Conservation (phyloP, 2,888 invertebrate species). For the Apocheima hispidaria region DNA sequence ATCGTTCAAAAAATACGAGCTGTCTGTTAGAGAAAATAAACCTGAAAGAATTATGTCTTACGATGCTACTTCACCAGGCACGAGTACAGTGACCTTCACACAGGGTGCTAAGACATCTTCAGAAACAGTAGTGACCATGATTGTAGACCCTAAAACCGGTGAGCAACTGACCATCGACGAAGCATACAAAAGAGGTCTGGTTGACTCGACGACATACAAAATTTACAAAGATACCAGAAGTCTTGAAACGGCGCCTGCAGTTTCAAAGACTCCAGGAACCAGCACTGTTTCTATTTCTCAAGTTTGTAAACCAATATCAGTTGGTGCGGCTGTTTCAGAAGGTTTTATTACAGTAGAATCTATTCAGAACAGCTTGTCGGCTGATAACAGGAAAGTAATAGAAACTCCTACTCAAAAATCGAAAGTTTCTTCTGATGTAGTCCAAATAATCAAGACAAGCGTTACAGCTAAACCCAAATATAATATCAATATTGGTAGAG, state of each 20-base stretch:
- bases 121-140: slow-evolving; percentile 47
- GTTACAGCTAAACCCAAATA: slow-evolving; percentile 89
- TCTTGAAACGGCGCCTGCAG: slow-evolving; percentile 34
- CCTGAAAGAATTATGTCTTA: slow-evolving; percentile 51
- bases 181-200: slow-evolving; percentile 86
- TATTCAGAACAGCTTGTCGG: slow-evolving; percentile 76
- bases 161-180: slow-evolving; percentile 90
- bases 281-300: slow-evolving; percentile 59
- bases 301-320: slow-evolving; percentile 82
- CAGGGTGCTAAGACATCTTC: slow-evolving; percentile 53
- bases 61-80: slow-evolving; percentile 43
- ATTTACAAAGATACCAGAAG: slow-evolving; percentile 50
- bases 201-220: slow-evolving; percentile 62
- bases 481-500: slow-evolving; percentile 87
- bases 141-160: slow-evolving; percentile 90
- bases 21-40: slow-evolving; percentile 63
- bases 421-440: slow-evolving; percentile 75
- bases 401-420: slow-evolving; percentile 55
- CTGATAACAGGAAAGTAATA: slow-evolving; percentile 64
- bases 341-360: slow-evolving; percentile 85
- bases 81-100: slow-evolving; percentile 50
- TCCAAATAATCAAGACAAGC: slow-evolving; percentile 85
- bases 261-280: slow-evolving; percentile 45
- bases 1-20: slow-evolving; percentile 80
- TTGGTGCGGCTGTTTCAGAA: slow-evolving; percentile 86